phyloP scores from a whole-genome alignment of 2,113 vertebrate genomes.

The Peromyscus californicus region DNA sequence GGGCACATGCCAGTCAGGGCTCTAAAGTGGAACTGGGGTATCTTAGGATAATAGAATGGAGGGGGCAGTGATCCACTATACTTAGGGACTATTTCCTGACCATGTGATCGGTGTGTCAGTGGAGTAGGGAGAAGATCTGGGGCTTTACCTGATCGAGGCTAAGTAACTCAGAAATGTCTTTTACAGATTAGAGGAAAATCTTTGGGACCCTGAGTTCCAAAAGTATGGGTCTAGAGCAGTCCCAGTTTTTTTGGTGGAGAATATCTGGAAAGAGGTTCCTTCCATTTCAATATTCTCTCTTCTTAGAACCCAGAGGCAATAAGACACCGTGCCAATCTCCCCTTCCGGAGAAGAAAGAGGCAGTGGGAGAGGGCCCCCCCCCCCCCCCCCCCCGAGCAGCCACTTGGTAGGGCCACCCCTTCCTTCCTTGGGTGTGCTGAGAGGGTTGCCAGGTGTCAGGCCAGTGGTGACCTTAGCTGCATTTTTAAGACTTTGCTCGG shows the following conservation, averaged over 20 bases:
- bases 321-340: background rate
- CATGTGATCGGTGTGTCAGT: background rate
- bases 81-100: background rate
- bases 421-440: background rate
- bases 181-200: background rate
- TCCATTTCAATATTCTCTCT: background rate
- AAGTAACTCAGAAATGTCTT: background rate
- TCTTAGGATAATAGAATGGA: background rate
- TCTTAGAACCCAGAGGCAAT: background rate
- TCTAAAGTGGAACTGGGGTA: background rate
- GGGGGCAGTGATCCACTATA: fast-evolving
- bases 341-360: background rate
- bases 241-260: background rate
- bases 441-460: background rate
- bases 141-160: background rate
- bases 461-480: background rate
- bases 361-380: background rate
- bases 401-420: background rate
- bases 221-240: background rate
- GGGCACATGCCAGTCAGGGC: background rate
- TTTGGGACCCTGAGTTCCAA: background rate
- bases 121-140: background rate
- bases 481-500: background rate
- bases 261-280: background rate
- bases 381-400: background rate